Evolutionary conservation across 2,797 vertebrate genomes (phyloP), one percentile per base, ranked within the genome.

Genomic region (Aeoliscus strigatus): DNA sequence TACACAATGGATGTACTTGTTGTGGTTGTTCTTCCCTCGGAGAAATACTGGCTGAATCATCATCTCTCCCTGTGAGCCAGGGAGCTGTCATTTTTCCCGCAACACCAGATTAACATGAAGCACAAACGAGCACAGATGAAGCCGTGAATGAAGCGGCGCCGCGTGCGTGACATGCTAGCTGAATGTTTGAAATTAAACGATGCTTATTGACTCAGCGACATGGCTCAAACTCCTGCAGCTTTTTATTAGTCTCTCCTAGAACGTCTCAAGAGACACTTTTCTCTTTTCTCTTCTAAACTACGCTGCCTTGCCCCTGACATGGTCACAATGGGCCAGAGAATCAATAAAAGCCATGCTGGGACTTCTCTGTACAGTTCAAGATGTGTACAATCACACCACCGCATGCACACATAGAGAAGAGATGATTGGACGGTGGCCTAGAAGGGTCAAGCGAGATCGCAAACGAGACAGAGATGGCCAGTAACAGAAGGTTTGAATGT

Each of bases 11-110:
- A 38, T 42, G 38, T 41, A 39, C 62, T 53, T 14, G 51, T 50
- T 51, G 25, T 63, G 59, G 55, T 61, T 70, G 54, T 61, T 48
- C 38, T 61, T 40, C 56, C 63, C 34, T 33, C 57, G 58, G 50
- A 40, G 61, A 79, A 62, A 62, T 18, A 46, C 42, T 45, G 41
- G 49, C 62, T 69, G 63, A 71, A 73, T 80, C 70, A 66, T 78
- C 61, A 49, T 54, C 52, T 31, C 33, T 50, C 40, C 46, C n/a
- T n/a, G n/a, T 27, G 57, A 33, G 47, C 43, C 73, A 47, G n/a
- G 40, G 41, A 62, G 57, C 38, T 14, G 55, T 39, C 45, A 44
- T 70, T 63, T 61, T 46, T 68, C 65, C 75, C 53, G 52, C 33
- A 43, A 39, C 39, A 51, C 58, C 44, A 46, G 42, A 56, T 56